Evolutionary conservation across 1,140 invertebrate genomes (phyloP), one percentile per base, ranked within the genome.

Genomic region (Uloborus diversus): DNA sequence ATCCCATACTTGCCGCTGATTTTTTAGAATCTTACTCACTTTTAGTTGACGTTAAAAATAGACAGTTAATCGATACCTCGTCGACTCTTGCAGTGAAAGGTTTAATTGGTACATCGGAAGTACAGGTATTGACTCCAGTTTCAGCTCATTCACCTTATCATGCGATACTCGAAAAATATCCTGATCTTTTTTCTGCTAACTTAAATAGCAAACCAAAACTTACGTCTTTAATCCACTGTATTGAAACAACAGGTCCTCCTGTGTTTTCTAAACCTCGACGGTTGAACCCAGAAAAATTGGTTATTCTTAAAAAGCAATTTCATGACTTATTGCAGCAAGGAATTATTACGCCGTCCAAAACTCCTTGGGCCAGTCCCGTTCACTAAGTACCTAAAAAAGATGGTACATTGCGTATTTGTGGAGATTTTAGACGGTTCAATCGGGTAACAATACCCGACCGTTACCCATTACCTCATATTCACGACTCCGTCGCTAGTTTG

Each of bases 1-100:
- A 57, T 25, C 53, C 53, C 9, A 57, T 57, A 11, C 9, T 57
- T 25, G 53, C 5, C 9, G 23, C 23, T 7, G 53, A 57, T 20
- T 14, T 25, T 23, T 23, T 57, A 20, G 53, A 57, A 7, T 9
- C 5, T 13, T 57, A 7, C 13, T 7, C 9, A n/a, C 23, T 57
- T 9, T 23, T 57, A 7, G 23, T 57, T n/a, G 53, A 57, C 23
- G 53, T 57, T 57, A 57, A 57, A 57, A 57, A 57, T 23, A n/a
- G 23, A 14, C 7, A 20, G 23, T 23, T 57, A 13, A 7, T 57
- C 23, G 53, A 57, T 25, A 20, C 5, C 9, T 25, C 7, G 9
- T 11, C 53, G 13, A 13, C 14, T 23, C 23, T 57, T 7, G 7
- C 9, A 11, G 23, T n/a, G 9, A n/a, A n/a, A 57, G 53, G 53